phyloP scores from a whole-genome alignment of 2,888 invertebrate genomes.

The Kryphioiulus occultus region DNA sequence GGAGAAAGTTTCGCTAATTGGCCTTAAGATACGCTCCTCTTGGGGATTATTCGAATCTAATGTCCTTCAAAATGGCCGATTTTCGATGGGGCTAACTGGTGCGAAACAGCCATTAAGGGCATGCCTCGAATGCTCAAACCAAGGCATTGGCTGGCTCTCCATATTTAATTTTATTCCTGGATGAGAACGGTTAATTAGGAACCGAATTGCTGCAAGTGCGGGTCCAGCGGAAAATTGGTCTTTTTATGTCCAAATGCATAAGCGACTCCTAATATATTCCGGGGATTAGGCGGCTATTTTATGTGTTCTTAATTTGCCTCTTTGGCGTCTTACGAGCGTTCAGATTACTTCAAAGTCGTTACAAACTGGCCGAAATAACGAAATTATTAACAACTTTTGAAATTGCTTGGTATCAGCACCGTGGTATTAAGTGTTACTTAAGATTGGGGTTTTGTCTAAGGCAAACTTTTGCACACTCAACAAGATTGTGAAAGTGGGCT shows the following conservation, averaged over 20 bases:
- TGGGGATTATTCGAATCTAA: constrained; percentile 8
- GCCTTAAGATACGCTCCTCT: constrained; percentile 31
- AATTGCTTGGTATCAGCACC: no score
- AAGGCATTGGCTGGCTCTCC: background rate
- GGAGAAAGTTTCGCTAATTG: constrained; percentile 33
- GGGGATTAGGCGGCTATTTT: background rate
- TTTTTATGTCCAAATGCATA: background rate
- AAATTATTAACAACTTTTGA: no score
- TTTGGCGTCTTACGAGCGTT: background rate
- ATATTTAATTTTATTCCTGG: background rate
- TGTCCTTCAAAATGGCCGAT: constrained; percentile 3
- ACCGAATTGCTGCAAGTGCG: background rate
- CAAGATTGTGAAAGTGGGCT: no score
- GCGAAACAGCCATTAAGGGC: constrained; percentile 16
- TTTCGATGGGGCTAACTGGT: constrained; percentile 20
- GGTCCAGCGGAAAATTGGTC: background rate
- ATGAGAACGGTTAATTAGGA: background rate
- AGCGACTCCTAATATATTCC: background rate
- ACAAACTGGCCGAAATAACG: no score
- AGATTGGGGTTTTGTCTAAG: no score
- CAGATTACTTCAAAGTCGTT: background rate
- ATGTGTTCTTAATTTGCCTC: background rate
- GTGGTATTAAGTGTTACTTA: no score
- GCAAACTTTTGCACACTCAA: no score
- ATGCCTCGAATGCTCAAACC: background rate